Evolutionary conservation across 2,113 vertebrate species (phyloP).

Genomic region (Daboia siamensis): DNA sequence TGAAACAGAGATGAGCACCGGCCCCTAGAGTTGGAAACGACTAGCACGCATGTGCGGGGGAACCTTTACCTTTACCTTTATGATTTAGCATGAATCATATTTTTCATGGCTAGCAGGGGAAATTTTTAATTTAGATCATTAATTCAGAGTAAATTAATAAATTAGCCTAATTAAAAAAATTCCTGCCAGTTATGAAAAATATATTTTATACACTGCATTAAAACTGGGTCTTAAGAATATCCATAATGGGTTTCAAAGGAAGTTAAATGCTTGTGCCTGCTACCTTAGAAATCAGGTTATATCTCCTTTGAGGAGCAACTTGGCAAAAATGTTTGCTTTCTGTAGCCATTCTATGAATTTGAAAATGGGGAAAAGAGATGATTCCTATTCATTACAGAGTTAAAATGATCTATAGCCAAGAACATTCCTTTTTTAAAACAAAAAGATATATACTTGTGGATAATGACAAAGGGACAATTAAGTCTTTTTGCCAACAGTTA

Average conservation of each 20-base stretch:
- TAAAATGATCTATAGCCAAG: neutral
- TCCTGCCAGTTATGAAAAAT: neutral
- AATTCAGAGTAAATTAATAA: neutral
- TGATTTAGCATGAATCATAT: neutral
- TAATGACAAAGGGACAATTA: neutral
- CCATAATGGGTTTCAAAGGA: neutral
- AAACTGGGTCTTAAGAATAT: neutral
- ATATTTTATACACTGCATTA: neutral
- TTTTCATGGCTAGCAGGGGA: neutral
- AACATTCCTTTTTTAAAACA: neutral
- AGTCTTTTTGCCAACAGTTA: neutral
- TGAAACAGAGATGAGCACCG: no score
- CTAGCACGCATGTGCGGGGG: no score
- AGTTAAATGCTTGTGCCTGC: neutral
- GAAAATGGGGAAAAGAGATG: neutral
- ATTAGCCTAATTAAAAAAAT: neutral
- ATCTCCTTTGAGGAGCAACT: no score
- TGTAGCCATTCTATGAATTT: no score
- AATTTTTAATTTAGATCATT: neutral
- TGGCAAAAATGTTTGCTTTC: no score
- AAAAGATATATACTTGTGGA: neutral
- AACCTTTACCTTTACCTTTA: neutral
- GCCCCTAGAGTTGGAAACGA: no score
- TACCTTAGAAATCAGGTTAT: no score
- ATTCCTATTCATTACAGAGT: neutral